Evolutionary conservation across 2,888 invertebrate species (phyloP), one percentile per base, ranked within the genome.

Genomic region (Trichogramma dendrolimi): DNA sequence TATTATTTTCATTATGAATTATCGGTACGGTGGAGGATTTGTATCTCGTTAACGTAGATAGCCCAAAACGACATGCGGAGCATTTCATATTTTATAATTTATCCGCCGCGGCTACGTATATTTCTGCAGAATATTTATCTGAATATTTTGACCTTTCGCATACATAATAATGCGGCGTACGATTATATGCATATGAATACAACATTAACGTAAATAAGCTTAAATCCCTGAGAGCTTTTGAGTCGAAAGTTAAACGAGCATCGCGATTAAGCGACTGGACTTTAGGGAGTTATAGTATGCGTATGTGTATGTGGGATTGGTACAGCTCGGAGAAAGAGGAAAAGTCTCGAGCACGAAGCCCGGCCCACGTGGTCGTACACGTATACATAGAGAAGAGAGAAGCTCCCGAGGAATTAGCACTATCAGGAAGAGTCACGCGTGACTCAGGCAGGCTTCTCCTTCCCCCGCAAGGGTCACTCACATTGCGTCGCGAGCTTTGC

Each of bases 381-480:
- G 27, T 27, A 27, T 27, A 27, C 27, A 2, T 27, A 27, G 27
- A 27, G 27, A 27, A 27, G 27, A 27, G 27, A 27, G 27, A 27
- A 14, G 58, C 60, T 11, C 44, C 6, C 51, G 46, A 40, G 60
- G 62, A 65, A 62, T 62, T 65, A 62, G 62, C 58, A 62, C 60
- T 65, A 60, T 62, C 65, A 43, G 57, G 62, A 60, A 55, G 60
- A 65, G 64, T 62, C 62, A 64, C 62, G 64, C 59, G 60, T 42
- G 50, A 5, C 44, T 27, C 27, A 2, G 27, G 27, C 27, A 27
- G 27, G 27, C 27, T 27, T 27, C 27, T 27, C 27, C 27, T 27
- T 27, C 27, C 27, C 27, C 27, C 27, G 27, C 27, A 27, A 27
- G 27, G 27, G 27, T 27, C 27, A 27, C 27, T 27, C 27, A 27